Evolutionary conservation across 2,113 vertebrate species (phyloP).

Genomic region (Phylloscopus trochilus): DNA sequence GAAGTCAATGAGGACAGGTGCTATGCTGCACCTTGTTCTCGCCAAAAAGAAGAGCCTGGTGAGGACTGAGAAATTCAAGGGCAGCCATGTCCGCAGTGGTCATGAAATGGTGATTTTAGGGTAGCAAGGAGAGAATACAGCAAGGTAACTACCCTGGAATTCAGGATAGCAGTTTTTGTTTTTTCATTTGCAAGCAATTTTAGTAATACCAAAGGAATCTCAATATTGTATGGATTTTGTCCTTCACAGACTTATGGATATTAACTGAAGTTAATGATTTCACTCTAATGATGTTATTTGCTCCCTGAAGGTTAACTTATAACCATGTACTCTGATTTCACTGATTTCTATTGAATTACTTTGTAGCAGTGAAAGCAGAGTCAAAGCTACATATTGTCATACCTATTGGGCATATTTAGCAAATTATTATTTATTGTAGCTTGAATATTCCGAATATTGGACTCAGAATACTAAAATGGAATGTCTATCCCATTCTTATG

Average conservation of each 20-base stretch:
- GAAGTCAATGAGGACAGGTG: background rate
- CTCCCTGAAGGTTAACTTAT: background rate
- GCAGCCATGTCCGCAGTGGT: background rate
- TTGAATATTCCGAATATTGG: background rate
- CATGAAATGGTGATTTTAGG: background rate
- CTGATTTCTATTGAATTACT: background rate
- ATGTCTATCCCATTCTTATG: background rate
- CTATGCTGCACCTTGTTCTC: background rate
- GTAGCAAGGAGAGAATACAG: background rate
- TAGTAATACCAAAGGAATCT: background rate
- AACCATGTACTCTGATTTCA: background rate
- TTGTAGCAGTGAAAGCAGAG: background rate
- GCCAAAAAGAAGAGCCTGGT: background rate
- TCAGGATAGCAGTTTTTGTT: background rate
- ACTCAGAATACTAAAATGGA: background rate
- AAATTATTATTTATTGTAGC: background rate
- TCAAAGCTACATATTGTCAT: background rate
- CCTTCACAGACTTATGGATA: background rate
- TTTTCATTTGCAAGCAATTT: background rate
- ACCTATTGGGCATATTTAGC: background rate
- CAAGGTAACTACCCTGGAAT: background rate
- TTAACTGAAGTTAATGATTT: background rate
- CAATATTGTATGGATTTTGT: background rate
- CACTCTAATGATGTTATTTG: background rate
- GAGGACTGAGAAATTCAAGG: background rate